Conservation (phyloP, 64 coral and sea anemone genomes). For the Montipora sp. region DNA sequence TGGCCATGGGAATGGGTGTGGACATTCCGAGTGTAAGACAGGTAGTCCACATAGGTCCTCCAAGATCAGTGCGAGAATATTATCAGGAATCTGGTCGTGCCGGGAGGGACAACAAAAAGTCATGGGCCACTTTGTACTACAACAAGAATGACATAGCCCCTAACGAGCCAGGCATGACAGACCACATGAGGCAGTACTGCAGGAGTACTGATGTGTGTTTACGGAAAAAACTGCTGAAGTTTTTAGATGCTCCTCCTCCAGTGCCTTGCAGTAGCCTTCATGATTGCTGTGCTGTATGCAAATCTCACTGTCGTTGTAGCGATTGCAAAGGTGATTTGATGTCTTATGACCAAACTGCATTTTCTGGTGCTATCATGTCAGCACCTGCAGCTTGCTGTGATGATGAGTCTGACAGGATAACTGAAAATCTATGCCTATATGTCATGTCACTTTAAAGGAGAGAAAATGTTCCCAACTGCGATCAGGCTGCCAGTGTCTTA, state of each 20-base stretch:
- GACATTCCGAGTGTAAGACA: neutral
- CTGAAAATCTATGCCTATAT: neutral
- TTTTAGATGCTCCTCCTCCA: conserved; percentile 12
- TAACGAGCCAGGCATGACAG: conserved; percentile 60
- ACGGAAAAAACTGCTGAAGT: conserved; percentile 25
- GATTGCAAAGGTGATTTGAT: neutral
- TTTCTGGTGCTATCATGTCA: neutral
- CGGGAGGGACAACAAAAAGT: conserved; percentile 23
- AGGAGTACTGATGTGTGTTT: conserved; percentile 45
- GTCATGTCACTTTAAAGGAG: neutral
- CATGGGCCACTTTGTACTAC: conserved; percentile 57
- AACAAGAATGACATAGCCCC: conserved; percentile 67
- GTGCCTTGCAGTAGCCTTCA: conserved; percentile 1
- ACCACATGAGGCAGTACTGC: conserved; percentile 29
- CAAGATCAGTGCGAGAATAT: conserved; percentile 48
- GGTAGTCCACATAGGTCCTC: conserved; percentile 17
- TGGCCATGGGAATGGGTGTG: conserved; percentile 66
- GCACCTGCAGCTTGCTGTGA: neutral
- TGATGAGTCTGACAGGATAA: neutral
- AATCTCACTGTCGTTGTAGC: neutral
- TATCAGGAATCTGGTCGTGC: conserved; percentile 63
- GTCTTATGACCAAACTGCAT: conserved; percentile 16
- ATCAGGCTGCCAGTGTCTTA: conserved; percentile 25
- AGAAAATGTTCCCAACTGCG: conserved; percentile 31
- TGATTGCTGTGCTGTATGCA: conserved; percentile 53